Conservation (phyloP, 2,113 vertebrate species). For the Grantiella picta region DNA sequence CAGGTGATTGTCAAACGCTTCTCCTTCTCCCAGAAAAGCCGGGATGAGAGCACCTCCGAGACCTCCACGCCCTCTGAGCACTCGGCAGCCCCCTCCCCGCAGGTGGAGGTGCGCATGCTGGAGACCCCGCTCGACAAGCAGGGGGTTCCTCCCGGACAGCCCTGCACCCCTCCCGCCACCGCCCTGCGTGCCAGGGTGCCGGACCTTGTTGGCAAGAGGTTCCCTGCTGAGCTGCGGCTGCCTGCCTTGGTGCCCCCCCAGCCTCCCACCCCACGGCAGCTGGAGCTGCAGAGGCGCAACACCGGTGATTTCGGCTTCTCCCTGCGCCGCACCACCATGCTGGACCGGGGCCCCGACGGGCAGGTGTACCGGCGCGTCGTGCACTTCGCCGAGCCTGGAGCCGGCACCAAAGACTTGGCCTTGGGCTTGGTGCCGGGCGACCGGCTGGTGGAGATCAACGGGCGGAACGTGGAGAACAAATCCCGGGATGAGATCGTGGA, state of each 20-base stretch:
- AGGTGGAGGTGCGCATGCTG: conserved; percentile 74
- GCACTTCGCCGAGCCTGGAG: conserved; percentile 93
- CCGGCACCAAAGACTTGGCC: conserved; percentile 85
- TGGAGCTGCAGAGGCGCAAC: conserved; percentile 88
- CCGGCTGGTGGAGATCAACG: conserved; percentile 92
- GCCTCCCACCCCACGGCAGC: conserved; percentile 77
- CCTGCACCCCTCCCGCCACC: not conserved
- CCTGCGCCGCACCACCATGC: conserved; percentile 88
- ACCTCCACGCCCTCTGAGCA: conserved; percentile 77
- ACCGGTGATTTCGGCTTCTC: conserved; percentile 97
- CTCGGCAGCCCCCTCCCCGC: conserved; percentile 77
- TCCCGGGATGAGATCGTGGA: conserved; percentile 96
- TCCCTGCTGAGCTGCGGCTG: conserved; percentile 80
- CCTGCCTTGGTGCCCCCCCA: conserved; percentile 77
- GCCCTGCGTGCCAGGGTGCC: conserved; percentile 68
- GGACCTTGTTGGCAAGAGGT: conserved; percentile 82
- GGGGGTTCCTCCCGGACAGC: conserved; percentile 3
- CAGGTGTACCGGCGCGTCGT: conserved; percentile 83
- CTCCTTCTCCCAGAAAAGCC: conserved; percentile 81
- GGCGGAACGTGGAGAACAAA: conserved; percentile 89
- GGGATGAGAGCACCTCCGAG: conserved; percentile 81
- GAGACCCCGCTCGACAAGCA: conserved; percentile 67
- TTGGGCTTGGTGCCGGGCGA: conserved; percentile 93
- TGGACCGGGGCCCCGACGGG: conserved; percentile 85
- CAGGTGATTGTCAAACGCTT: conserved; percentile 82